phyloP scores from a whole-genome alignment of 2,888 invertebrate genomes.

The Aphidius colemani region DNA sequence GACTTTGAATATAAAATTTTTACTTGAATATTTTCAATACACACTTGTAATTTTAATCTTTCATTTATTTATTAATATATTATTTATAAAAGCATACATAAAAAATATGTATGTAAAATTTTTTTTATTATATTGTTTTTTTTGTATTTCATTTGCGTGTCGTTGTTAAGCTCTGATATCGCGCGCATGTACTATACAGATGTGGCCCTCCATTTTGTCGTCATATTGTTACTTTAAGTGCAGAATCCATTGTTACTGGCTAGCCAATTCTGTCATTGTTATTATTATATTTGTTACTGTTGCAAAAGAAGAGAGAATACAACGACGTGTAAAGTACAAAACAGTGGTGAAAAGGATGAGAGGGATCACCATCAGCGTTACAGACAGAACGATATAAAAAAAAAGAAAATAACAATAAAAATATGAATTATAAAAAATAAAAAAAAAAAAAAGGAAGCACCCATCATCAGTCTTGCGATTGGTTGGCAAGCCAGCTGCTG shows the following conservation, averaged over 20 bases:
- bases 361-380: constrained; percentile 15
- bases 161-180: constrained; percentile 26
- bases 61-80: not conserved
- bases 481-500: constrained; percentile 45
- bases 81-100: constrained; percentile 5
- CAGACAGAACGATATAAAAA: constrained; percentile 14
- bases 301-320: constrained; percentile 35
- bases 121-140: not conserved
- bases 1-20: not conserved
- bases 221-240: constrained; percentile 58
- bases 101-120: not conserved
- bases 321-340: too few species aligned
- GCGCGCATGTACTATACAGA: constrained; percentile 42
- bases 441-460: too few species aligned
- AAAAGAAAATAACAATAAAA: constrained; percentile 22
- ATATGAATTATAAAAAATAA: constrained; percentile 4
- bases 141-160: constrained; percentile 9
- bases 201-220: constrained; percentile 56
- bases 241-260: constrained; percentile 43
- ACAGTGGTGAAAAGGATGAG: not conserved
- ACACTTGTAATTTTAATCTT: not conserved
- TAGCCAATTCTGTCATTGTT: constrained; percentile 51
- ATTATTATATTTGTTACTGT: constrained; percentile 56
- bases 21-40: not conserved
- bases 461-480: constrained; percentile 5